These are phyloP conservation scores for Bucorvus abyssinicus DNA, from an alignment of 2,797 vertebrate genomes.

Conservation along the genomic window DNA sequence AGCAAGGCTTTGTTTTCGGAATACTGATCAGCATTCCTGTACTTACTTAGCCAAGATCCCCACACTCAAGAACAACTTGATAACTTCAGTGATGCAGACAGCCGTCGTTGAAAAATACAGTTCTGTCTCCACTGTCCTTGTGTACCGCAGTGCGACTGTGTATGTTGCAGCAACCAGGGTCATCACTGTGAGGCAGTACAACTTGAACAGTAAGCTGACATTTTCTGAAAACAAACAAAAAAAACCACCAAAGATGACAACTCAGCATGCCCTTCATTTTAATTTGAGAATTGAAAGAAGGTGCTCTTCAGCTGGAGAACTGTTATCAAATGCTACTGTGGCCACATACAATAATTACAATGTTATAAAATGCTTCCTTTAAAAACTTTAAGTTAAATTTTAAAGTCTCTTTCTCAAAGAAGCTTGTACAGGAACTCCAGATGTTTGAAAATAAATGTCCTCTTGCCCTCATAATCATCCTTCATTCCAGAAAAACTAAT, in stretches of 20 bases:
- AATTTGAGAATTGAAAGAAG: not conserved
- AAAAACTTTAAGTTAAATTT: not conserved
- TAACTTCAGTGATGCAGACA: constrained; percentile 89
- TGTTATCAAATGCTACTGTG: not conserved
- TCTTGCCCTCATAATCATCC: not conserved
- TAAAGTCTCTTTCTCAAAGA: not conserved
- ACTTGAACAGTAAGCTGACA: constrained; percentile 88
- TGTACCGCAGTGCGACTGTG: constrained; percentile 88
- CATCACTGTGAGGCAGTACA: constrained; percentile 96
- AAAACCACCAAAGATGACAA: not conserved
- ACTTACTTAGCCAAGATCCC: constrained; percentile 92
- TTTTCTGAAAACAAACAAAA: constrained; percentile 84
- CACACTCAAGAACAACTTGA: constrained; percentile 89
- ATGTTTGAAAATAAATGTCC: not conserved
- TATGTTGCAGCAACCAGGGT: constrained; percentile 92
- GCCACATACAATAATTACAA: not conserved
- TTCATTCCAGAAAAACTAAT: not conserved
- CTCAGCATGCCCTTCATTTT: not conserved
- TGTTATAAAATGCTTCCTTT: not conserved
- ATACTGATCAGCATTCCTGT: not conserved
- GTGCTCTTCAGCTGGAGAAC: not conserved
- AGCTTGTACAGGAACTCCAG: not conserved
- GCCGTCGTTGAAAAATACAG: constrained; percentile 95
- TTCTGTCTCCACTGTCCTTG: constrained; percentile 81
- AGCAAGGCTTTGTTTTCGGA: not conserved